A percentile compares a stretch with the other conserved stretches of the same genome.
Conservation (phyloP, 2,113 vertebrate species). For the Puntigrus tetrazona region DNA sequence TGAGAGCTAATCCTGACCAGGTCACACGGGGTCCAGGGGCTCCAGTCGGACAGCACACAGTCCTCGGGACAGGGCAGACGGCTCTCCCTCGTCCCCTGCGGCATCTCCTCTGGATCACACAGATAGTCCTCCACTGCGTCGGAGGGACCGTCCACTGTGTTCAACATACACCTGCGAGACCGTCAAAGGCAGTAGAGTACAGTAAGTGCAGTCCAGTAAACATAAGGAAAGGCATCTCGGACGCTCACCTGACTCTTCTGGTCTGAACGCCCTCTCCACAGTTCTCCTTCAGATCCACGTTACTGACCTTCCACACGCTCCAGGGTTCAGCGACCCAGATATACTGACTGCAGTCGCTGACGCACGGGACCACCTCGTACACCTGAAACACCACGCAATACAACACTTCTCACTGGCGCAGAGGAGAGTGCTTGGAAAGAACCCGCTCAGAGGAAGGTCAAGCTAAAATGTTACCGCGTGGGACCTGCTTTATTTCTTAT, state of each 20-base stretch:
- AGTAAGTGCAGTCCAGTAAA: background rate
- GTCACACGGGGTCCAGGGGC: slow-evolving; percentile 86
- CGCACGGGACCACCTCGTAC: slow-evolving; percentile 94
- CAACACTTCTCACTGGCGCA: background rate
- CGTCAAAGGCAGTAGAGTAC: background rate
- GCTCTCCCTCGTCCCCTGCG: slow-evolving; percentile 88
- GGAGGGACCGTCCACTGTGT: slow-evolving; percentile 91
- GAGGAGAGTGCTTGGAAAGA: too few relatives aligned
- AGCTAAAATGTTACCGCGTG: background rate
- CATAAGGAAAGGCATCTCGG: background rate
- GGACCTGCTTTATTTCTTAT: background rate
- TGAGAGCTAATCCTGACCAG: slow-evolving; percentile 80
- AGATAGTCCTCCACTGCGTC: slow-evolving; percentile 96
- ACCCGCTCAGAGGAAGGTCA: background rate
- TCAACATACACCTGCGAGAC: slow-evolving; percentile 92
- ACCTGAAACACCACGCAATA: slow-evolving; percentile 74
- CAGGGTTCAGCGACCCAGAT: slow-evolving; percentile 91
- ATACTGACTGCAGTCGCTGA: slow-evolving; percentile 94
- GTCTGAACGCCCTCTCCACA: slow-evolving; percentile 96
- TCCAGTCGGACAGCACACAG: slow-evolving; percentile 95
- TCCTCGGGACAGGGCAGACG: slow-evolving; percentile 88
- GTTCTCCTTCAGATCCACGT: slow-evolving; percentile 87
- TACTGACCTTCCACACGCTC: slow-evolving; percentile 95
- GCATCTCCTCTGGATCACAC: slow-evolving; percentile 97
- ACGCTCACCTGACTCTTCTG: slow-evolving; percentile 88